These are phyloP conservation scores for Oeneis ivallda DNA, from an alignment of 2,888 invertebrate species.

Conservation along the genomic window DNA sequence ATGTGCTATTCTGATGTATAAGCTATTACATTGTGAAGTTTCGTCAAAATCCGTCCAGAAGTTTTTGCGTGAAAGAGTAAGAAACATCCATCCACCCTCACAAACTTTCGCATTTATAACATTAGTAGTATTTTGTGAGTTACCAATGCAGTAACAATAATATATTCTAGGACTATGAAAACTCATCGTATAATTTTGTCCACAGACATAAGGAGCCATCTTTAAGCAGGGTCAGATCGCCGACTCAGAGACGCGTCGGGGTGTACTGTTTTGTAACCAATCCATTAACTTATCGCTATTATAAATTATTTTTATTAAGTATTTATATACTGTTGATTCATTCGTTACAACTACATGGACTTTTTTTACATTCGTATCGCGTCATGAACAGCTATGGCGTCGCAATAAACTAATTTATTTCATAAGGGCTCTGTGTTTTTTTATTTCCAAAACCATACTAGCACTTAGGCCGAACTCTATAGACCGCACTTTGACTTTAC, in stretches of 20 bases:
- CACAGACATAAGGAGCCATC: slow-evolving; percentile 58
- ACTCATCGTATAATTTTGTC: slow-evolving; percentile 40
- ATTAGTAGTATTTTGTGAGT: too few relatives aligned
- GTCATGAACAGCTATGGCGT: slow-evolving; percentile 69
- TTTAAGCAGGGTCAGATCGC: slow-evolving; percentile 57
- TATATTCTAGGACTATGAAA: neutral
- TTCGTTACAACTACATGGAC: slow-evolving; percentile 70
- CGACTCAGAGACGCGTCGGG: slow-evolving; percentile 55
- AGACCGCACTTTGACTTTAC: too few relatives aligned
- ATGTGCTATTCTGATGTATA: too few relatives aligned
- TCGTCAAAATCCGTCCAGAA: too few relatives aligned
- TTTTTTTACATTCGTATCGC: slow-evolving; percentile 47
- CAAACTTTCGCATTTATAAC: too few relatives aligned
- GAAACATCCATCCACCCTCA: too few relatives aligned
- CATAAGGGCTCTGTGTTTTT: slow-evolving; percentile 54
- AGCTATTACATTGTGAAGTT: too few relatives aligned
- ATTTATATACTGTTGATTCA: slow-evolving; percentile 74
- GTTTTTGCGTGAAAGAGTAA: too few relatives aligned
- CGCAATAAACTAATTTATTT: slow-evolving; percentile 81
- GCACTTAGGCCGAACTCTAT: too few relatives aligned
- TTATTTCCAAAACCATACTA: slow-evolving; percentile 10
- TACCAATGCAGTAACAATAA: too few relatives aligned
- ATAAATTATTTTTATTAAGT: slow-evolving; percentile 80
- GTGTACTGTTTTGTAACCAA: slow-evolving; percentile 74
- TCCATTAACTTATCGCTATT: slow-evolving; percentile 79